phyloP scores from a whole-genome alignment of 1,140 invertebrate species.

The Pogonomyrmex californicus region DNA sequence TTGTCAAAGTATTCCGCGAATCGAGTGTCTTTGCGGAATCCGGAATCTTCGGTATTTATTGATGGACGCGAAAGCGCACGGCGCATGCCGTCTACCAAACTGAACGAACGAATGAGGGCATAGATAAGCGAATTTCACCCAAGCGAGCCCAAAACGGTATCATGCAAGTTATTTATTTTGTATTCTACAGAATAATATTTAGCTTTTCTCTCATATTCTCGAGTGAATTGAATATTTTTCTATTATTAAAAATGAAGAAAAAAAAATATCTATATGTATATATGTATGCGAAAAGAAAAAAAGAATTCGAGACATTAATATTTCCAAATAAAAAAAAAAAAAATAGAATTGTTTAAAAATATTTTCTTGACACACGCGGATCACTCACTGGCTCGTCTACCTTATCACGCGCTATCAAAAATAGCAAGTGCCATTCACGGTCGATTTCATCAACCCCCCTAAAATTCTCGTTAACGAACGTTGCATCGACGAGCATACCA shows the following conservation, averaged over 20 bases:
- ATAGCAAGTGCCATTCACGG: constrained; percentile 15
- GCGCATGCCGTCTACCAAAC: neutral
- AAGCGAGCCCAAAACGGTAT: neutral
- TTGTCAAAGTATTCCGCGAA: constrained; percentile 65
- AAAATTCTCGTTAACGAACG: constrained; percentile 55
- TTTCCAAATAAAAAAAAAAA: constrained; percentile 10
- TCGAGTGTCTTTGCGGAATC: constrained; percentile 4
- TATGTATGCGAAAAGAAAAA: neutral
- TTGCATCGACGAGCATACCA: constrained; percentile 1
- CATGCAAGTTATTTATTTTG: constrained; percentile 13
- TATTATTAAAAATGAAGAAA: neutral
- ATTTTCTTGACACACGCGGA: constrained; percentile 13
- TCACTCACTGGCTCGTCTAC: constrained; percentile 12
- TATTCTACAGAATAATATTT: constrained; percentile 34
- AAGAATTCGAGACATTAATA: constrained; percentile 7
- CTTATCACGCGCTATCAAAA: constrained; percentile 12
- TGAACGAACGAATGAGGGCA: neutral
- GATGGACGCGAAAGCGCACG: neutral
- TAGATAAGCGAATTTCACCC: neutral
- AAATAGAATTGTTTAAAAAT: constrained; percentile 23
- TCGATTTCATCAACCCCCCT: constrained; percentile 37
- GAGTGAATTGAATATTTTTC: constrained; percentile 19
- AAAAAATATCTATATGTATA: neutral
- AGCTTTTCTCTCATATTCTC: neutral
- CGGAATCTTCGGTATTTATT: neutral